Conservation (phyloP, 2,113 vertebrate genomes). For the Pelecanoides urinatrix region DNA sequence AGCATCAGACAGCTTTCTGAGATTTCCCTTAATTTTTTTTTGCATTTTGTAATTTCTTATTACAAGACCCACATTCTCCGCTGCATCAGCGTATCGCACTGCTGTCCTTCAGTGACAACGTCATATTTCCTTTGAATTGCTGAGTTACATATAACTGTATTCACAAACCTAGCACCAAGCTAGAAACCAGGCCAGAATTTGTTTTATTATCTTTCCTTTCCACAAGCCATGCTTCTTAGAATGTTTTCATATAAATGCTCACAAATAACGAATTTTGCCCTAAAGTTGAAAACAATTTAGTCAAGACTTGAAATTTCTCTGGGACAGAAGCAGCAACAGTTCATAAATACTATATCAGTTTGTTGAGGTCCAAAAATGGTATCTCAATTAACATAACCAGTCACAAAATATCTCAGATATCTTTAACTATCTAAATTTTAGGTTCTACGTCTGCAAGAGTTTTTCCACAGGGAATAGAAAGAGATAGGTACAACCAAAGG, state of each 20-base stretch:
- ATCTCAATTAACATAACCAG: background rate
- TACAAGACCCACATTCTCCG: background rate
- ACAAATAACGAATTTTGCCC: background rate
- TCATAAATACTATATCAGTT: background rate
- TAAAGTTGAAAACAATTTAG: background rate
- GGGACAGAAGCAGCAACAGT: background rate
- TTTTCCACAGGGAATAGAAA: background rate
- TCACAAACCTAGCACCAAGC: background rate
- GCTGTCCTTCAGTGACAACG: background rate
- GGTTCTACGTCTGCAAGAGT: background rate
- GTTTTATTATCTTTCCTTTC: background rate
- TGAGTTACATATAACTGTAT: background rate
- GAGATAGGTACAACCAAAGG: background rate
- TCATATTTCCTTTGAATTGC: background rate
- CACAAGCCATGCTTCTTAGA: background rate
- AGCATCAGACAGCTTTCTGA: background rate
- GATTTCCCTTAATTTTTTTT: background rate
- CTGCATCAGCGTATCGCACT: too few species aligned
- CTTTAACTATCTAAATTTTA: background rate
- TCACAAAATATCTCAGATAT: background rate
- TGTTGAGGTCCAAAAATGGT: background rate
- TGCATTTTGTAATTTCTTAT: background rate
- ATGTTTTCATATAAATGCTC: background rate
- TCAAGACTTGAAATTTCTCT: background rate
- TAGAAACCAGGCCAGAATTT: background rate